Percentiles rank a stretch among this genome's conserved stretches.
These are phyloP conservation scores for Limnephilus auricula DNA, from an alignment of 2,888 invertebrate genomes.

Conservation along the genomic window DNA sequence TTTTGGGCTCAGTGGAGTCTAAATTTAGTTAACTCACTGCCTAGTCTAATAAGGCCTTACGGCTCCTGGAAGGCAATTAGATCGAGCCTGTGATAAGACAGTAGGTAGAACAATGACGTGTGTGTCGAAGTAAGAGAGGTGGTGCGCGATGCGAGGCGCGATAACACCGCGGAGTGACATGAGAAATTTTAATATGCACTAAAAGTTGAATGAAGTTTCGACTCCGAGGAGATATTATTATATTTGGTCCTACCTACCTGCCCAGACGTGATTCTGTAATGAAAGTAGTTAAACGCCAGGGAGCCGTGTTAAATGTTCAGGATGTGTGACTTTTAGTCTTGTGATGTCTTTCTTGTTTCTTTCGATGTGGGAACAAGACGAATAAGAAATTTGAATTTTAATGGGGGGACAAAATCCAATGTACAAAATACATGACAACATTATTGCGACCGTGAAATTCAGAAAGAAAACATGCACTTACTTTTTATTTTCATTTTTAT, in stretches of 20 bases:
- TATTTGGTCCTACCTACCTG: not conserved
- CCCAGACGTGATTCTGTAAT: slow-evolving; percentile 23
- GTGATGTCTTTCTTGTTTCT: not conserved
- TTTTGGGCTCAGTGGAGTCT: not conserved
- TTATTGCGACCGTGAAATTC: not conserved
- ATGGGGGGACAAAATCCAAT: not conserved
- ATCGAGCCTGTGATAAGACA: slow-evolving; percentile 39
- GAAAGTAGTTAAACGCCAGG: not conserved
- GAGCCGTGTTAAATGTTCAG: not conserved
- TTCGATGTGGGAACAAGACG: not conserved
- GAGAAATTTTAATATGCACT: slow-evolving; percentile 58
- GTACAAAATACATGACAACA: not conserved
- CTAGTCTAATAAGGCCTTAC: slow-evolving; percentile 27
- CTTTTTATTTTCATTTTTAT: no score
- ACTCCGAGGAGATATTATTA: slow-evolving; percentile 25
- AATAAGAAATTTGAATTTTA: not conserved
- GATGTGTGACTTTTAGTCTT: slow-evolving; percentile 18
- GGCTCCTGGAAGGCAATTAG: slow-evolving; percentile 26
- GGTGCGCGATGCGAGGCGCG: slow-evolving; percentile 34
- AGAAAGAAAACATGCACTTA: not conserved
- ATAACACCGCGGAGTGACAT: slow-evolving; percentile 56
- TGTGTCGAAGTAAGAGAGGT: slow-evolving; percentile 46
- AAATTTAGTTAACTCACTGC: not conserved
- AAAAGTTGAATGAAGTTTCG: slow-evolving; percentile 56
- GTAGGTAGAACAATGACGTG: slow-evolving; percentile 49